A percentile compares a stretch with the other conserved stretches of the same genome.
phyloP scores from a whole-genome alignment of 1,140 invertebrate species.

The Caerostris darwini region DNA sequence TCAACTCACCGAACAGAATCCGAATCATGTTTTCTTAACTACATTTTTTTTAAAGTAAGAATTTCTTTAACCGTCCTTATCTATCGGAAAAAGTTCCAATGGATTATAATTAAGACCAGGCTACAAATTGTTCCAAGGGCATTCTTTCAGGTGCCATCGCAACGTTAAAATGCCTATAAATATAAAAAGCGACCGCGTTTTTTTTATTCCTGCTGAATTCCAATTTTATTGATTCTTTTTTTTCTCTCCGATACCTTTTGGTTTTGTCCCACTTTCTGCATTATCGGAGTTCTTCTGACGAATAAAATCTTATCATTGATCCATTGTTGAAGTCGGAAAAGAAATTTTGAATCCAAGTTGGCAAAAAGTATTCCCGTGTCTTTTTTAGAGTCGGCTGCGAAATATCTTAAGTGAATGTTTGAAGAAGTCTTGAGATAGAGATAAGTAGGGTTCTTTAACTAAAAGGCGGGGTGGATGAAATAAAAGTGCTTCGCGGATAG shows the following conservation, averaged over 20 bases:
- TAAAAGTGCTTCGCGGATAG: too few relatives aligned
- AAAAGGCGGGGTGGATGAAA: too few relatives aligned
- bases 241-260: background rate
- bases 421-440: background rate
- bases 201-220: background rate
- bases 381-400: background rate
- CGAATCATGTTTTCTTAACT: slow-evolving; percentile 2
- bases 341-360: background rate
- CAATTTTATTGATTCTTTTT: slow-evolving; percentile 41
- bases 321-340: background rate
- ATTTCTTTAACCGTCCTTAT: background rate
- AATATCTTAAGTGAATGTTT: background rate
- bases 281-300: background rate
- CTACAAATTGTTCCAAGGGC: background rate
- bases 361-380: background rate
- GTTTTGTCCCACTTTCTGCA: background rate
- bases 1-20: background rate
- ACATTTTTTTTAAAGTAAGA: background rate
- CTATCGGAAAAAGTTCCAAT: background rate
- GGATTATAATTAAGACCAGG: slow-evolving; percentile 24
- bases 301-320: background rate
- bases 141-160: background rate
- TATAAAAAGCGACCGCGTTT: background rate
- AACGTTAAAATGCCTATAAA: slow-evolving; percentile 17
- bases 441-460: too few relatives aligned